Base-by-base conservation (phyloP, 1,140 invertebrate species). In the Vollenhovia emeryi region DNA sequence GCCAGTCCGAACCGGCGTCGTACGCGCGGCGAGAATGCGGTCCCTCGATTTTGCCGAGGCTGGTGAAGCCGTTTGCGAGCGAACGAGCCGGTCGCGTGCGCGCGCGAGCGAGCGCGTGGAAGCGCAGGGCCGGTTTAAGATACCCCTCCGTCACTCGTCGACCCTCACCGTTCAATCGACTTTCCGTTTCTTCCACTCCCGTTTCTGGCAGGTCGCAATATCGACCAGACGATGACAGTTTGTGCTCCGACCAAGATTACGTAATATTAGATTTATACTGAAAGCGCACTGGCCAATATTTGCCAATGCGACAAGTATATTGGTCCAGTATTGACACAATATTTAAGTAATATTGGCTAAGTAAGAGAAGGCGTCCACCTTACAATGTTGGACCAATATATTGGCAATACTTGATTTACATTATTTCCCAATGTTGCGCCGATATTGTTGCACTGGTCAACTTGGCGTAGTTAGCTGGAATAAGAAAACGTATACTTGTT, bases 41-140 rank as follows among this genome's bases (percentile, higher is more conserved):
- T 59, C 5, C n/a, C 24, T 40, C 21, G 43, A n/a, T 48, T 52
- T 69, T 30, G 45, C 33, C 13, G 50, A 13, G 36, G 21, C 30
- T 45, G 55, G 45, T 59, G 30, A 45, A n/a, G 59, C 59, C n/a
- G 59, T 57, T 59, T 50, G 27, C 33, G 60, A 30, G 27, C 45
- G 68, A 80, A 73, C 78, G 59, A 82, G 78, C 78, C 66, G 78
- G 78, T 82, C 78, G 78, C 78, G 78, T 73, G 78, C 66, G 78
- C 71, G 78, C 66, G 78, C 71, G 18, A 59, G 64, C 48, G 48
- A 68, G 68, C 45, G 68, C 69, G 68, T 60, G 64, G 50, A 40
- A 11, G 27, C 55, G 15, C 59, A 84, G 69, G 69, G 59, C 24
- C 73, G 55, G 59, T 36, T 40, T 75, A 24, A 36, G 40, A 48